Evolutionary conservation across 1,140 invertebrate genomes (phyloP).

Genomic region (Solen grandis): DNA sequence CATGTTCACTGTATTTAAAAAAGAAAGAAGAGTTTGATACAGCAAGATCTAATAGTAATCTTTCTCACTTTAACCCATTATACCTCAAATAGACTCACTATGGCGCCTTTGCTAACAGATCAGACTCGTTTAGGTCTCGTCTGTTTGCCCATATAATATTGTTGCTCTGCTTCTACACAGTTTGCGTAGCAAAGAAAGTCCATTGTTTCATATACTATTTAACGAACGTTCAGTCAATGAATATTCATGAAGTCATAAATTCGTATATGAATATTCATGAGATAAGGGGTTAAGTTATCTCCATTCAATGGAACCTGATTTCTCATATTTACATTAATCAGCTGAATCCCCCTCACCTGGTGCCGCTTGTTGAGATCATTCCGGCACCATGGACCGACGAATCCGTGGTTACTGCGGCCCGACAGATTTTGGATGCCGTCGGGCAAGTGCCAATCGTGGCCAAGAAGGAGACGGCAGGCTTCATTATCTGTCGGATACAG

Average conservation of each 20-base stretch:
- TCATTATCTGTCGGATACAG: conserved; percentile 96
- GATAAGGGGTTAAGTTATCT: too few species aligned
- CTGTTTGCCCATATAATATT: too few species aligned
- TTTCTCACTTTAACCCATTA: not conserved
- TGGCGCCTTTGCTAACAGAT: too few species aligned
- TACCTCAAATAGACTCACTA: not conserved
- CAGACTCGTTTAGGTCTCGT: too few species aligned
- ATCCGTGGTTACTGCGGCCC: conserved; percentile 85
- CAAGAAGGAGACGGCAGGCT: conserved; percentile 92
- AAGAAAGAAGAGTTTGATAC: not conserved
- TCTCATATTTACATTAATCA: conserved; percentile 74
- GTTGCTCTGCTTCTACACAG: too few species aligned
- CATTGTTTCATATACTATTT: too few species aligned
- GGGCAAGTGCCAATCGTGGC: conserved; percentile 93
- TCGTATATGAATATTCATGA: too few species aligned
- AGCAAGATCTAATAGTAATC: not conserved
- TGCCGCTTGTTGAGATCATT: conserved; percentile 95
- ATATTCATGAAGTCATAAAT: too few species aligned
- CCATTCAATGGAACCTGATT: too few species aligned
- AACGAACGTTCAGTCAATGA: too few species aligned
- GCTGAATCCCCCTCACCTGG: conserved; percentile 97
- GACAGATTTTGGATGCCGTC: conserved; percentile 90
- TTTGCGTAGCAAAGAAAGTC: too few species aligned
- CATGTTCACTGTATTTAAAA: too few species aligned
- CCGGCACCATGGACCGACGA: conserved; percentile 91